Evolutionary conservation across 2,113 vertebrate genomes (phyloP).

Genomic region (Todiramphus saurophagus): DNA sequence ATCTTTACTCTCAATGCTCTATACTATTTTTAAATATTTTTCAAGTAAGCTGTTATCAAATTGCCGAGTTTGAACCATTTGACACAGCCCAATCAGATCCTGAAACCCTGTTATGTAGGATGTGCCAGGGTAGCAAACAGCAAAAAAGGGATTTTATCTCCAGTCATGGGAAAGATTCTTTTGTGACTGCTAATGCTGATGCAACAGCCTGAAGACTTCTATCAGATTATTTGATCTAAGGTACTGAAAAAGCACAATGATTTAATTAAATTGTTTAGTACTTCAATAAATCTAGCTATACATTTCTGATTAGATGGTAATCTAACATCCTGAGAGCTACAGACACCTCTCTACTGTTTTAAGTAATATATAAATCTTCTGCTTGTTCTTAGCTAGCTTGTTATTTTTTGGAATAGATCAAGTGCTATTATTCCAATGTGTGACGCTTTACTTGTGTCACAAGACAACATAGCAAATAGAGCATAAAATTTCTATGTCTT

Average conservation of each 20-base stretch:
- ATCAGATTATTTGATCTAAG: background rate
- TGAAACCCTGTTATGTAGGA: fast-evolving
- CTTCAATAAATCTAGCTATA: background rate
- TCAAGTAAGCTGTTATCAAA: background rate
- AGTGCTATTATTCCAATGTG: background rate
- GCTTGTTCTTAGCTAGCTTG: background rate
- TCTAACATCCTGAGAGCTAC: background rate
- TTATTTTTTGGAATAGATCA: background rate
- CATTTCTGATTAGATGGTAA: background rate
- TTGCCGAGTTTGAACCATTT: background rate
- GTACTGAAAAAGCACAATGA: background rate
- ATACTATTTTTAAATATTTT: background rate
- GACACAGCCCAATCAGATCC: background rate
- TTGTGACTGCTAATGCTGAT: background rate
- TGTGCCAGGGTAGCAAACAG: background rate
- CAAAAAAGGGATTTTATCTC: background rate
- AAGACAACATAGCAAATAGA: background rate
- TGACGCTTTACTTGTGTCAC: background rate
- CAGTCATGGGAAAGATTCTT: background rate
- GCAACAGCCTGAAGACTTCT: background rate
- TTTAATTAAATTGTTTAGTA: background rate
- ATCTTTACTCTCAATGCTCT: background rate
- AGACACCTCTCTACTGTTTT: background rate
- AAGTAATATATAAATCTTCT: background rate
- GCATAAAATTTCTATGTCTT: background rate